Conservation (phyloP, 2,113 vertebrate species). For the Odocoileus hemionus region DNA sequence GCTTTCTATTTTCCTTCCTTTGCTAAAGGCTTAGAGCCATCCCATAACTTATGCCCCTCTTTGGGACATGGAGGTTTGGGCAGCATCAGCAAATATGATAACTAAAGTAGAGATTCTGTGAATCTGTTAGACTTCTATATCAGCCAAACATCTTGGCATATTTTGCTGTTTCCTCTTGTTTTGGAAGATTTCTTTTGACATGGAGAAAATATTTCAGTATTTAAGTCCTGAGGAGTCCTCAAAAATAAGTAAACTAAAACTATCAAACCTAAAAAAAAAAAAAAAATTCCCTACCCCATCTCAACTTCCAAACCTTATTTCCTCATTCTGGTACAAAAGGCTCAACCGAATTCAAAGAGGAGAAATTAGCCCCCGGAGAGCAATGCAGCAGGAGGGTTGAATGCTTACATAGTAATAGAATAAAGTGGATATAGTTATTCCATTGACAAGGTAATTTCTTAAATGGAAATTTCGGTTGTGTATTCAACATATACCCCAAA, state of each 20-base stretch:
- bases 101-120: background rate
- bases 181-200: background rate
- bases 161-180: background rate
- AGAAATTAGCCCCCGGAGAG: background rate
- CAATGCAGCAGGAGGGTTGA: background rate
- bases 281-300: background rate
- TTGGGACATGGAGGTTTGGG: rapidly evolving
- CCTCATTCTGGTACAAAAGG: background rate
- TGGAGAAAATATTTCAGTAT: background rate
- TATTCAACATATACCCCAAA: background rate
- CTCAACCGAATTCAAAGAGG: background rate
- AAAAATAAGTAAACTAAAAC: background rate
- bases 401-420: background rate
- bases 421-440: background rate
- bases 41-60: background rate
- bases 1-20: background rate
- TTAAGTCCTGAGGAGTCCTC: background rate
- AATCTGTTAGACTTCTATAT: background rate
- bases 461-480: background rate
- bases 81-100: rapidly evolving
- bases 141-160: background rate
- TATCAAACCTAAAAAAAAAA: background rate
- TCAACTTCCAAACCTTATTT: background rate
- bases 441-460: background rate
- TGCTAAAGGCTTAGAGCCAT: background rate